A percentile compares a stretch with the other conserved stretches of the same genome.
phyloP scores from a whole-genome alignment of 35 echinoderm and acorn worm species.

The Apostichopus parvimensis region DNA sequence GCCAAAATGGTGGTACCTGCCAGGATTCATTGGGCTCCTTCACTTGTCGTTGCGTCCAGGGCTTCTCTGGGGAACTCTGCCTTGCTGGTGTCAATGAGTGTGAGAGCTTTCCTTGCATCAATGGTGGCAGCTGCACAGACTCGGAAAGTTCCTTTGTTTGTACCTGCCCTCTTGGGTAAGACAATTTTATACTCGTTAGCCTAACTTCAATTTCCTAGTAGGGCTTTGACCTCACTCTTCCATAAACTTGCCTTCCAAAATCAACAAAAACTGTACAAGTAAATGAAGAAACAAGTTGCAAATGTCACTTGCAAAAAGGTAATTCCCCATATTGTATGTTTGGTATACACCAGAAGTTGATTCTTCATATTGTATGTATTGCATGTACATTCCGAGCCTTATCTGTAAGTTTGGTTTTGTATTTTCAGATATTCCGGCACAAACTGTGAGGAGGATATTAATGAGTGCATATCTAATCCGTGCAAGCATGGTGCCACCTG shows the following conservation, averaged over 20 bases:
- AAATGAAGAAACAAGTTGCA: too few relatives aligned
- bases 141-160: constrained; percentile 53
- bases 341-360: too few relatives aligned
- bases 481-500: constrained; percentile 85
- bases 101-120: constrained; percentile 45
- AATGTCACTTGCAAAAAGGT: too few relatives aligned
- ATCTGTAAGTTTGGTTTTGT: too few relatives aligned
- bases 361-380: too few relatives aligned
- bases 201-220: too few relatives aligned
- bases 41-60: constrained; percentile 52
- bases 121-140: constrained; percentile 62
- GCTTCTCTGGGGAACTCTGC: constrained; percentile 47
- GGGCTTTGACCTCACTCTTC: too few relatives aligned
- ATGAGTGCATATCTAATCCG: constrained; percentile 84
- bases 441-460: constrained; percentile 61
- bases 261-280: too few relatives aligned
- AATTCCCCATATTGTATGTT: too few relatives aligned
- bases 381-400: too few relatives aligned
- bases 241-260: too few relatives aligned
- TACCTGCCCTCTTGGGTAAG: constrained; percentile 32
- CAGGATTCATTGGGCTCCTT: constrained; percentile 30
- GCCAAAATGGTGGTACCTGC: constrained; percentile 44
- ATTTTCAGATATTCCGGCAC: constrained; percentile 56
- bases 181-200: not conserved
- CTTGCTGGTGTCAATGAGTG: constrained; percentile 61